Conservation (phyloP, 1,140 invertebrate genomes). For the Argopecten irradians region DNA sequence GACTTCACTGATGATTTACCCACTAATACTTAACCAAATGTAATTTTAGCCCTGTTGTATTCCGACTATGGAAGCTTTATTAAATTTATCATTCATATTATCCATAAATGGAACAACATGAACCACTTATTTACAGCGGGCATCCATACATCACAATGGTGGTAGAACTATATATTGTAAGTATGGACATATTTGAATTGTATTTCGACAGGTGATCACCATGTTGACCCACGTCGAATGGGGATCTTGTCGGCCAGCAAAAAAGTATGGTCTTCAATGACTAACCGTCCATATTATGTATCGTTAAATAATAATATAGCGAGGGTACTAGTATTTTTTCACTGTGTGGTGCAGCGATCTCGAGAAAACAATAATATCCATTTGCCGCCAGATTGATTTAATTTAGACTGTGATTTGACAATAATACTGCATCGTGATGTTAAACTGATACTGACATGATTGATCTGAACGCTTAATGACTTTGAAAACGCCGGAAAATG, state of each 20-base stretch:
- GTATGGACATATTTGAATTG: neutral
- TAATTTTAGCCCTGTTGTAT: neutral
- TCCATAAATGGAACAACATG: constrained; percentile 1
- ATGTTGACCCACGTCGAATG: too few relatives aligned
- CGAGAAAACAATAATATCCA: neutral
- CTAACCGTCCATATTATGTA: too few relatives aligned
- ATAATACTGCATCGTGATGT: neutral
- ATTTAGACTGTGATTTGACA: neutral
- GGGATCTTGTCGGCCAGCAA: too few relatives aligned
- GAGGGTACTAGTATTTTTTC: too few relatives aligned
- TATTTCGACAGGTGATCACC: too few relatives aligned
- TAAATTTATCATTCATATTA: constrained; percentile 19
- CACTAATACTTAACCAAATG: constrained; percentile 1
- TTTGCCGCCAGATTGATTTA: neutral
- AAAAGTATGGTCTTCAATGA: too few relatives aligned
- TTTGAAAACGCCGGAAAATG: neutral
- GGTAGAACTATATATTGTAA: neutral
- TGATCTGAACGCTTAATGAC: neutral
- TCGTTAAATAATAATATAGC: too few relatives aligned
- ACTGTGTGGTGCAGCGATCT: neutral
- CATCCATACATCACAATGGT: neutral
- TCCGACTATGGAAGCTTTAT: neutral
- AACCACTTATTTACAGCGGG: neutral
- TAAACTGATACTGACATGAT: neutral
- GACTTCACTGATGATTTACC: neutral